These are phyloP conservation scores for Drosophila melanosoma DNA, from an alignment of 2,888 invertebrate genomes.

Conservation along the genomic window DNA sequence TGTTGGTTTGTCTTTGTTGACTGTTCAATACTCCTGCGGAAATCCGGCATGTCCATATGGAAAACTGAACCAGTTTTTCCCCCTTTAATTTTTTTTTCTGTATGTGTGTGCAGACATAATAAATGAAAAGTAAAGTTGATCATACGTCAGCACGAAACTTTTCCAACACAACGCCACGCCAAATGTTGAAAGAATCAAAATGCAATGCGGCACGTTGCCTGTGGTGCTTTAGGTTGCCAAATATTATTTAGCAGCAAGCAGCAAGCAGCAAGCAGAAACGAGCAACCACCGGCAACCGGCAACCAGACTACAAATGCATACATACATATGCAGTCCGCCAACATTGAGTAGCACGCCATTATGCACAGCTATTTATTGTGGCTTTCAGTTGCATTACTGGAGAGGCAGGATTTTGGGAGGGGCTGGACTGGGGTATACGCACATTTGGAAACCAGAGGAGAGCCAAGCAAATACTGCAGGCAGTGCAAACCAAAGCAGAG, in stretches of 20 bases:
- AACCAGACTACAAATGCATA: conserved; percentile 10
- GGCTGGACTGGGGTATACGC: conserved; percentile 4
- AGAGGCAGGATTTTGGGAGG: neutral
- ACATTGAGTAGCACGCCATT: conserved; percentile 65
- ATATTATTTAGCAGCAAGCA: conserved; percentile 46
- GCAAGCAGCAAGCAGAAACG: conserved; percentile 6
- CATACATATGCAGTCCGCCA: conserved; percentile 13
- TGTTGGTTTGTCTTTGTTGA: conserved; percentile 44
- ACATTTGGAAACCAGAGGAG: conserved; percentile 17
- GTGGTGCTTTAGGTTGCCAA: conserved; percentile 61
- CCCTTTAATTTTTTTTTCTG: neutral
- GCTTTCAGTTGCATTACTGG: conserved; percentile 58
- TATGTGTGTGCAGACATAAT: conserved; percentile 34
- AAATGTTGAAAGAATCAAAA: conserved; percentile 27
- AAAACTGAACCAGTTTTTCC: conserved; percentile 44
- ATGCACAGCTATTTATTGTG: conserved; percentile 72
- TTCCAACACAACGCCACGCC: conserved; percentile 4
- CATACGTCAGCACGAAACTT: conserved; percentile 58
- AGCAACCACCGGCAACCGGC: neutral
- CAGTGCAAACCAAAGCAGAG: conserved; percentile 8
- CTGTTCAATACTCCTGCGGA: conserved; percentile 53
- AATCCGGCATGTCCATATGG: conserved; percentile 40
- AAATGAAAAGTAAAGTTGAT: conserved; percentile 49
- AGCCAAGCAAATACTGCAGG: conserved; percentile 33
- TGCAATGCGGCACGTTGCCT: conserved; percentile 53